Conservation (phyloP, 2,888 invertebrate genomes). For the Linhomoeus sp. region DNA sequence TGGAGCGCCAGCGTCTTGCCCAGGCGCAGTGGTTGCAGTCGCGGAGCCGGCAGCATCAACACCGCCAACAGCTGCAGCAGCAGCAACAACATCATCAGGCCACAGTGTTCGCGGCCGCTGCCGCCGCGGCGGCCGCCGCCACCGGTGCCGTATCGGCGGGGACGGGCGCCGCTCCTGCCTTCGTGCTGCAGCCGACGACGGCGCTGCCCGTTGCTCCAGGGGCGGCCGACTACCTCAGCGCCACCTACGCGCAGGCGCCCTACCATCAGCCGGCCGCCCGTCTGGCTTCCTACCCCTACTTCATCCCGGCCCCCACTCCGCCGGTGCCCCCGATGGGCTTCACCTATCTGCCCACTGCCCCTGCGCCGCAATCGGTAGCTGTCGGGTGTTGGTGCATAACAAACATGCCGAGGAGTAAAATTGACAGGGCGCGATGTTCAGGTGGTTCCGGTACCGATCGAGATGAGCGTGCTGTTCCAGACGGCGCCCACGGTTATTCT, state of each 20-base stretch:
- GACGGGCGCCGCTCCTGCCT: background rate
- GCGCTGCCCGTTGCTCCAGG: background rate
- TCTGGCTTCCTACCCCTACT: background rate
- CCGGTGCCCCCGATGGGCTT: background rate
- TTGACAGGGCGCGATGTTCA: no score
- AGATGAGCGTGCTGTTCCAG: no score
- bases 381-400: no score
- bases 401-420: no score
- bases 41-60: no score
- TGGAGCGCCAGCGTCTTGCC: conserved; percentile 1
- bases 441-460: background rate
- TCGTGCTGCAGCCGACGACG: no score
- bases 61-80: background rate
- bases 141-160: background rate
- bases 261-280: background rate
- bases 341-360: background rate
- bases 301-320: background rate
- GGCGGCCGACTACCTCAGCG: background rate
- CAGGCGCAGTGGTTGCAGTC: conserved; percentile 2
- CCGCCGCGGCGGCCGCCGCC: background rate
- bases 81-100: background rate
- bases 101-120: background rate
- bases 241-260: background rate
- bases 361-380: no score
- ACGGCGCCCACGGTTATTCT: background rate